Evolutionary conservation across 2,113 vertebrate species (phyloP), one percentile per base, ranked within the genome.

Genomic region (Cavia porcellus): DNA sequence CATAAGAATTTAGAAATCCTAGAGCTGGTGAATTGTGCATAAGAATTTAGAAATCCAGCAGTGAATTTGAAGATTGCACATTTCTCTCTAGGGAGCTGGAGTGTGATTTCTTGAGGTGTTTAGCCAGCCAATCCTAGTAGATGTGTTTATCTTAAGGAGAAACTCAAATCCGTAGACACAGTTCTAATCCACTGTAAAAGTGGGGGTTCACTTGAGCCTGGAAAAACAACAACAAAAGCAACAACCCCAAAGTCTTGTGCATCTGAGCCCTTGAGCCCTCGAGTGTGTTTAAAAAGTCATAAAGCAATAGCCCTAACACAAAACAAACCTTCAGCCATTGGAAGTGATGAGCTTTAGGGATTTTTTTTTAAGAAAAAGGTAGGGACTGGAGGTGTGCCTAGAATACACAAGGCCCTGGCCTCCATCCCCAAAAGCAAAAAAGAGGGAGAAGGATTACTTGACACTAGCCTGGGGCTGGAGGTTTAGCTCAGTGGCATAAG

Each of bases 1-100:
- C 24, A 55, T 28, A 55, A 38, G 42, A 45, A 82, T 81, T 77
- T 92, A 89, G 84, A 97, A 88, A 82, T 90, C 61, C 83, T n/a
- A n/a, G n/a, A n/a, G n/a, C n/a, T n/a, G n/a, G n/a, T n/a, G n/a
- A n/a, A n/a, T n/a, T n/a, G n/a, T n/a, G n/a, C n/a, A n/a, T n/a
- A n/a, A n/a, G n/a, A n/a, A n/a, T n/a, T n/a, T n/a, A n/a, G n/a
- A n/a, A n/a, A n/a, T 11, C 17, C 3, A 10, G 86, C 13, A 38
- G 62, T 38, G 35, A 70, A 30, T 89, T 94, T 52, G 79, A 92
- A 84, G 52, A 75, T 42, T 42, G 42, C 30, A 38, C 10, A 20
- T 90, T 80, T 90, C 64, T 94, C 66, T 93, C 64, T 35, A 62
- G 28, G 55, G 75, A 42, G 13, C n/a, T 77, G 70, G 68, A 55